phyloP scores from a whole-genome alignment of 1,140 invertebrate genomes.

The Cepaea nemoralis region DNA sequence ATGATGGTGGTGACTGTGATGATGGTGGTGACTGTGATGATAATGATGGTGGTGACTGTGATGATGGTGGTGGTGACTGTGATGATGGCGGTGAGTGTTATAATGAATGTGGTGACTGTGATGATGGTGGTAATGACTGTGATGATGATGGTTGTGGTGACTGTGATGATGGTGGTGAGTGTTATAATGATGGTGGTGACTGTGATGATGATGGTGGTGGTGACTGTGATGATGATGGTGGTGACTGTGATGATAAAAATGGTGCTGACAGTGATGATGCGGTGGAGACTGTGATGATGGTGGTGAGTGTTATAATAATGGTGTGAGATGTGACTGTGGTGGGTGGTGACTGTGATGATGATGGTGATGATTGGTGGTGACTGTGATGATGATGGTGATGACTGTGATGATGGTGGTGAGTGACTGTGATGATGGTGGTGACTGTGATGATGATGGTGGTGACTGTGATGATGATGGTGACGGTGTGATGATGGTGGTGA shows the following conservation, averaged over 20 bases:
- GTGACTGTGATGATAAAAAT: no score
- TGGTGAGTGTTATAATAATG: no score
- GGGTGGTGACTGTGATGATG: no score
- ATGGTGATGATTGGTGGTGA: no score
- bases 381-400: no score
- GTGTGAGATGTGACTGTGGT: no score
- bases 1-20: background rate
- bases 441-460: background rate
- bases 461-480: conserved; percentile 9
- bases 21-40: background rate
- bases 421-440: background rate
- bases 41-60: background rate
- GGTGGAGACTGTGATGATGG: no score
- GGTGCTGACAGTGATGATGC: no score
- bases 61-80: background rate
- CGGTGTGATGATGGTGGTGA: no score
- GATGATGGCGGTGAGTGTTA: background rate
- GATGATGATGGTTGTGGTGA: background rate
- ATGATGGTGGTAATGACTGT: background rate
- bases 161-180: background rate
- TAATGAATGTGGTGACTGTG: background rate
- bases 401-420: no score
- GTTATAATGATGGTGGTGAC: background rate
- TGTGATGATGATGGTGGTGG: background rate
- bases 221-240: background rate